Evolutionary conservation across 2,888 invertebrate species (phyloP).

Genomic region (Coenonympha arcania): DNA sequence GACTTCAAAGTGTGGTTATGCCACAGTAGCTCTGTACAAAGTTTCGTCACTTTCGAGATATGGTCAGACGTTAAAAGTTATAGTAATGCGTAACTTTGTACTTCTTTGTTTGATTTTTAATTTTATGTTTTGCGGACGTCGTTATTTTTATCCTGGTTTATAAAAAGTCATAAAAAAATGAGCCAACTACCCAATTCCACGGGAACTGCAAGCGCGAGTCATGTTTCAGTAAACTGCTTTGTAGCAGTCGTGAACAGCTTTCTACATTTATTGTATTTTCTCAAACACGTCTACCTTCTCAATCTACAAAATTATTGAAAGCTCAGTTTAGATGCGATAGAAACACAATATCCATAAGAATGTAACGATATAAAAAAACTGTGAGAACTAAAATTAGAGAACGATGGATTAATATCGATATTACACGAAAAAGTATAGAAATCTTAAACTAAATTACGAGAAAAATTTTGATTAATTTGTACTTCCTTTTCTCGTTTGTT

Average conservation of each 20-base stretch:
- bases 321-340: not conserved
- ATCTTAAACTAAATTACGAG: conserved; percentile 62
- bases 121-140: no score
- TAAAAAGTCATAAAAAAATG: no score
- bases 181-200: not conserved
- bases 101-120: no score
- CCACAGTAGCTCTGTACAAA: no score
- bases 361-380: not conserved
- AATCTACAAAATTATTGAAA: conserved; percentile 2
- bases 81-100: no score
- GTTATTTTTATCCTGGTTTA: no score
- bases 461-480: conserved; percentile 60
- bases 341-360: conserved; percentile 6
- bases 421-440: conserved; percentile 18
- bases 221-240: not conserved
- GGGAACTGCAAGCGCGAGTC: not conserved
- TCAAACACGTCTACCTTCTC: not conserved
- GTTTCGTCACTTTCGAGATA: no score
- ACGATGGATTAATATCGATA: conserved; percentile 9
- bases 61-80: no score
- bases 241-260: not conserved
- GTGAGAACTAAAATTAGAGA: conserved; percentile 5
- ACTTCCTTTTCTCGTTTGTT: conserved; percentile 61
- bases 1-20: no score
- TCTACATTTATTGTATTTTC: not conserved